These are phyloP conservation scores for Gallirallus australis DNA, from an alignment of 2,797 vertebrate species.

Conservation along the genomic window DNA sequence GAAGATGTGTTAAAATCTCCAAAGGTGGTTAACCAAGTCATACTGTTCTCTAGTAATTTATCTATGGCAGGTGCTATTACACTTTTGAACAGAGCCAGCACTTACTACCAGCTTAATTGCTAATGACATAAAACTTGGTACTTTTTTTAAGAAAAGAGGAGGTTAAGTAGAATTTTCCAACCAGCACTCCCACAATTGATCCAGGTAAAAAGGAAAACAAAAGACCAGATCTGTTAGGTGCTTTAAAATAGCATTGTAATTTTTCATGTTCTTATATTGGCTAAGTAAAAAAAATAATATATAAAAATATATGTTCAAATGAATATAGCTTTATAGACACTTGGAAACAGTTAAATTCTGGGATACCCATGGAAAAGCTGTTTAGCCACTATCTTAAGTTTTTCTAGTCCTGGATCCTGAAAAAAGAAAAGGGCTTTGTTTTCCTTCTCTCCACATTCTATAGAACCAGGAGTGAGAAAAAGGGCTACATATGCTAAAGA, in stretches of 20 bases:
- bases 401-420: background rate
- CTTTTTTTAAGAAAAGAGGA: accelerated
- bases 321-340: background rate
- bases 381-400: too few species aligned
- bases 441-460: accelerated
- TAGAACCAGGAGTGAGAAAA: background rate
- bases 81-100: background rate
- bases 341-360: background rate
- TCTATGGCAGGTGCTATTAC: background rate
- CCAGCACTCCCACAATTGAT: background rate
- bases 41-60: too few species aligned
- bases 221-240: background rate
- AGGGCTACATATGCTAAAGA: background rate
- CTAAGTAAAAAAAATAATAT: too few species aligned
- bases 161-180: background rate
- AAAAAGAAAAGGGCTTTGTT: background rate
- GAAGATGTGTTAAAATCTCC: background rate
- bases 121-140: background rate
- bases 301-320: background rate
- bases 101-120: too few species aligned
- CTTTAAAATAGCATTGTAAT: background rate
- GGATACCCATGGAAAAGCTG: background rate
- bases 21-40: background rate
- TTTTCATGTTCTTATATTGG: background rate
- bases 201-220: background rate